Evolutionary conservation across 2,888 invertebrate genomes (phyloP), one percentile per base, ranked within the genome.

Genomic region (Nymphalis polychloros): DNA sequence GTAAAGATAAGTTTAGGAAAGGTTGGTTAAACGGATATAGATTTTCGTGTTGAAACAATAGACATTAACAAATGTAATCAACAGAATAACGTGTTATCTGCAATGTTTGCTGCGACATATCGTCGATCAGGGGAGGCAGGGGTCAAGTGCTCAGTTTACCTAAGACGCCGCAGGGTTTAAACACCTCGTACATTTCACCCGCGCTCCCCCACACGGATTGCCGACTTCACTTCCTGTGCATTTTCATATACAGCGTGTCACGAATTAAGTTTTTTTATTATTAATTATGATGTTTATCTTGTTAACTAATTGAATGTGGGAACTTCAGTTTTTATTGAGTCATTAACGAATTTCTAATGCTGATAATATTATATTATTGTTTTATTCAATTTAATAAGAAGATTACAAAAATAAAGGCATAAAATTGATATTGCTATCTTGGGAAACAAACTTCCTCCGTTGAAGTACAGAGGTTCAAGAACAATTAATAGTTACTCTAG

Each of bases 161-260:
- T 88, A 89, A 87, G 86, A 85, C 82, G 82, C 78, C 78, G 80
- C 76, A 76, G 79, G 81, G 82, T 82, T 85, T 84, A 83, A 85
- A 85, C 88, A 88, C 88, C 85, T 88, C 85, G 80, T 81, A 79
- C 75, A 73, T 72, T 72, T 72, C 73, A 57, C 72, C 73, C 73
- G 79, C 77, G 48, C 60, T 62, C 63, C 72, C 65, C 72, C 72
- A 20, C 64, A 62, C 41, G 55, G 72, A 71, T 73, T 70, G 71
- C 71, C 72, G 75, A 70, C 71, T 73, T 70, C 71, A 69, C 74
- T 72, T 76, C 71, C 73, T 71, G 63, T 71, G 73, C 62, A 74
- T 61, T 67, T 62, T 72, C 62, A 59, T 67, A 70, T 75, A 84
- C 79, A 85, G 82, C 72, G 7, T 76, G 74, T 41, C 64, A 17